Base-by-base conservation (phyloP, 1,140 invertebrate species). In the Apocrypta bakeri region DNA sequence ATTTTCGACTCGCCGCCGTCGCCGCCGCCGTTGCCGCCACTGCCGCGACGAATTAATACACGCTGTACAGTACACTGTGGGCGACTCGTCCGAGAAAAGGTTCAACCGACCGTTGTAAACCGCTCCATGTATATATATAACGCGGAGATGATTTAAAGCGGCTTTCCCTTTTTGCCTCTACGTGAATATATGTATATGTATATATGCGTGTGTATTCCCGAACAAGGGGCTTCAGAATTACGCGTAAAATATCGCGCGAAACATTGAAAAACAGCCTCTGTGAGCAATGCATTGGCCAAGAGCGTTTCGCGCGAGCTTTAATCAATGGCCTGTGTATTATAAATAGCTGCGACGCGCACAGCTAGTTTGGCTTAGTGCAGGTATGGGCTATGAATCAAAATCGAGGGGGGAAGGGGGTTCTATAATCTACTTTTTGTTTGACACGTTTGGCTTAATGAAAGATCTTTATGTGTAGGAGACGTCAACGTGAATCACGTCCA, bases 121-220 rank as follows among this genome's bases (percentile, higher is more conserved):
- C 27, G 68, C 48, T n/a, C n/a, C n/a, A n/a, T n/a, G 33, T 0
- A 24, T 68, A 21, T 17, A 29, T 24, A 77, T 64, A 64, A 63
- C 64, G 33, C n/a, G n/a, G 75, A 7, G 40, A 77, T 83, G 75
- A 78, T 83, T 78, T 83, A 83, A n/a, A 48, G 48, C 27, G 48
- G 74, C 73, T 64, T 76, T 75, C 40, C 61, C 72, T 82, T 76
- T 82, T 69, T 61, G 56, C 29, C 25, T 17, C 48, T 12, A 8
- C 27, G 25, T 29, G 2, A 21, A n/a, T 25, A 1, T 68, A 9
- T 29, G 24, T 29, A 12, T 21, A 74, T 48, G 37, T n/a, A 24
- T 29, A 9, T 7, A 8, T 17, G 24, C 63, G 78, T 42, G 40
- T 24, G 24, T 8, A 33, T 31, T 12, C 37, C 72, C n/a, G 14